Evolutionary conservation across 2,797 vertebrate species (phyloP).

Genomic region (Urosaurus nigricauda): DNA sequence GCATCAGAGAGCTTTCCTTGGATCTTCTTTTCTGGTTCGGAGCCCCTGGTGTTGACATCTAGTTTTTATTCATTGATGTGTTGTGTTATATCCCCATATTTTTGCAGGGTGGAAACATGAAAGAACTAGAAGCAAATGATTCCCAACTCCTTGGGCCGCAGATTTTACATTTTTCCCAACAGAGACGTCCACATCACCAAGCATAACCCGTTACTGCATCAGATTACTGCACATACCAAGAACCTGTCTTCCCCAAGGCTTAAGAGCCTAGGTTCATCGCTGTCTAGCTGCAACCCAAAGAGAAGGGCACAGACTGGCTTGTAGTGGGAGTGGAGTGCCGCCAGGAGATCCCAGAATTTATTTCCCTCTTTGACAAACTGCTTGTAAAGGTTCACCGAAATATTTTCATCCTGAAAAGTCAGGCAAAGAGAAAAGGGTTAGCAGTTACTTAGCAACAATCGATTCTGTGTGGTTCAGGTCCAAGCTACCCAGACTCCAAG

Average conservation of each 20-base stretch:
- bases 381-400: slow-evolving; percentile 85
- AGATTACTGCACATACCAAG: slow-evolving; percentile 79
- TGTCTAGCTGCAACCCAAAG: slow-evolving; percentile 89
- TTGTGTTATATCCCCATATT: no score
- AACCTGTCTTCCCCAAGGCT: slow-evolving; percentile 90
- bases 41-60: neutral
- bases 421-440: neutral
- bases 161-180: neutral
- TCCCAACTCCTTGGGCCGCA: neutral
- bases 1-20: neutral
- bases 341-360: slow-evolving; percentile 84
- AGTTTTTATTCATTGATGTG: no score
- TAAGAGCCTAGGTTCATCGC: slow-evolving; percentile 84
- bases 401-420: slow-evolving; percentile 83
- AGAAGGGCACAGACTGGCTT: slow-evolving; percentile 88
- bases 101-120: no score
- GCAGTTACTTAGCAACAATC: no score
- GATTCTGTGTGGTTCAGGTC: no score
- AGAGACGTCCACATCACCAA: rapidly evolving
- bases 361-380: slow-evolving; percentile 51
- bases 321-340: slow-evolving; percentile 89
- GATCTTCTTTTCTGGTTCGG: neutral
- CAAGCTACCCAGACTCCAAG: no score
- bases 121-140: no score
- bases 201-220: neutral